Base-by-base conservation (phyloP, 37 sponge, comb jelly and placozoan species). In the Bolinopsis microptera region DNA sequence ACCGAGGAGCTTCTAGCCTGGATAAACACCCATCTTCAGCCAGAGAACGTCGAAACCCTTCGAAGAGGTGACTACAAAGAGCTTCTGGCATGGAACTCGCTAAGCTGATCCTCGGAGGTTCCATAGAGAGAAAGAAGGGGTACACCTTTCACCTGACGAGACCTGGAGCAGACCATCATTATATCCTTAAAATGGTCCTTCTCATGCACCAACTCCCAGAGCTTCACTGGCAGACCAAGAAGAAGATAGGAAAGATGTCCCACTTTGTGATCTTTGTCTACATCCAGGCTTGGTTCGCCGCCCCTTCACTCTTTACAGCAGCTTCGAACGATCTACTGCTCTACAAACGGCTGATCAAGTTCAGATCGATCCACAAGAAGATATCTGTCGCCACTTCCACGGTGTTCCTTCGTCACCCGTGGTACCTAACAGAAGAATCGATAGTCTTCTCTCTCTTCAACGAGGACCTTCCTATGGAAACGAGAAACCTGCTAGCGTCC, bases 91-190 rank as follows among this genome's bases (percentile, higher is more conserved):
- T n/a, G 74, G 26, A 70, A 26, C 74, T 70, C 24, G 74, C 30
- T 5, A 70, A 70, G 74, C 1, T 70, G 16, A 3, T 48, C 13
- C 61, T 48, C 13, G 61, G 74, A 70, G 74, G 74, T 3, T 3
- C 2, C 25, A 70, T 70, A 9, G 74, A 22, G 13, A 18, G 28
- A 70, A 70, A 70, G 74, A 22, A 26, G 74, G 74, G 74, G 3
- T 70, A 70, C 74, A 70, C 74, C 74, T 70, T n/a, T n/a, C 5
- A 2, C 74, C 74, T 70, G 1, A 2, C 16, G 3, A 70, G 74
- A 70, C 74, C 74, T 70, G 74, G 74, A 28, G 74, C 74, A 28
- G 74, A 70, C 30, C 74, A 70, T 26, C 25, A 70, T 26, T 48
- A 48, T 13, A 48, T 48, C 13, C 5, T 48, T 18, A 48, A 48